These are phyloP conservation scores for Anarrhichthys ocellatus DNA, from an alignment of 2,113 vertebrate genomes.

Conservation along the genomic window DNA sequence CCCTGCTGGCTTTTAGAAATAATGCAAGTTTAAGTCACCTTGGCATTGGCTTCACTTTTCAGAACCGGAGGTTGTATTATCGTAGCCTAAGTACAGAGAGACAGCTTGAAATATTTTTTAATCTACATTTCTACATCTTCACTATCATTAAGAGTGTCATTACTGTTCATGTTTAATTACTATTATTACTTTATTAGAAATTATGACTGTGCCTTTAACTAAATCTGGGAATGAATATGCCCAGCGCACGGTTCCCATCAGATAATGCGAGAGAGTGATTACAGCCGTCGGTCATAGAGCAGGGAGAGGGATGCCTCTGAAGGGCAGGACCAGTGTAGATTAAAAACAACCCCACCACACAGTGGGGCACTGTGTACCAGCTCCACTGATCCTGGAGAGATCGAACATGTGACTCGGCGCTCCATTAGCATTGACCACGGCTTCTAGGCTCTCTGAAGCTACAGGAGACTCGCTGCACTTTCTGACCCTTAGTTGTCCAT, in stretches of 20 bases:
- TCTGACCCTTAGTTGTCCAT: conserved; percentile 33
- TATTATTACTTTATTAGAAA: not conserved
- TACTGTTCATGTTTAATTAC: not conserved
- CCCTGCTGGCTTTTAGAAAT: not conserved
- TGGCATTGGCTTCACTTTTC: too few relatives aligned
- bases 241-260: conserved; percentile 20
- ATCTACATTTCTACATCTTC: not conserved
- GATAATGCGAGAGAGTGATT: conserved; percentile 60
- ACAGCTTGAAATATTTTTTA: not conserved
- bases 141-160: not conserved
- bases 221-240: not conserved
- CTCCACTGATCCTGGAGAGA: conserved; percentile 50
- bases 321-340: conserved; percentile 50
- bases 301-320: conserved; percentile 43
- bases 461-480: conserved; percentile 12
- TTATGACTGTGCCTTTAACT: not conserved
- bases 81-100: not conserved
- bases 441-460: conserved; percentile 80
- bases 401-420: conserved; percentile 91
- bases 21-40: too few relatives aligned
- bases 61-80: too few relatives aligned
- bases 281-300: conserved; percentile 33
- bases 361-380: conserved; percentile 27
- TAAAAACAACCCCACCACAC: conserved; percentile 53
- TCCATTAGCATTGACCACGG: conserved; percentile 92